Percentiles rank a stretch among this genome's conserved stretches.
Evolutionary conservation across 2,113 vertebrate species (phyloP).

Genomic region (Mastomys natalensis): DNA sequence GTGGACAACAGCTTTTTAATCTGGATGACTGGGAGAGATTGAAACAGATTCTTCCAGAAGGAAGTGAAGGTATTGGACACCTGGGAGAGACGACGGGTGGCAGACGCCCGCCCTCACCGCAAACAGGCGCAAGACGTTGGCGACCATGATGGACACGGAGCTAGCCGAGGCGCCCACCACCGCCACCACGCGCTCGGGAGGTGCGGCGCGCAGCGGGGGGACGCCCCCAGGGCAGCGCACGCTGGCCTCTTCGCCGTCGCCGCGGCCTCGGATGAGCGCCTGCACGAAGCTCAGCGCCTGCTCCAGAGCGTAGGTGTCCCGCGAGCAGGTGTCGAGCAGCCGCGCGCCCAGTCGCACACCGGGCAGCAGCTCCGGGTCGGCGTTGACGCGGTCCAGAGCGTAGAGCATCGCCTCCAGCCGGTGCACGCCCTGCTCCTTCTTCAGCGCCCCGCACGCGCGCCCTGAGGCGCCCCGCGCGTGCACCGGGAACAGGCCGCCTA

Average conservation of each 20-base stretch:
- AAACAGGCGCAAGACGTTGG: slow-evolving; percentile 94
- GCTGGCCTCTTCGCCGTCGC: slow-evolving; percentile 87
- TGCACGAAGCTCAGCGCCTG: slow-evolving; percentile 96
- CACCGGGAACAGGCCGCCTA: slow-evolving; percentile 94
- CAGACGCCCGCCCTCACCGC: slow-evolving; percentile 81
- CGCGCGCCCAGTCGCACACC: slow-evolving; percentile 94
- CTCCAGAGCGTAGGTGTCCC: slow-evolving; percentile 95
- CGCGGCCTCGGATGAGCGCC: slow-evolving; percentile 91
- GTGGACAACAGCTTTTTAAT: not conserved
- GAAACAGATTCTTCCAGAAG: not conserved
- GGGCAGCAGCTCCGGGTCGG: slow-evolving; percentile 92
- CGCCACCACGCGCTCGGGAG: slow-evolving; percentile 91
- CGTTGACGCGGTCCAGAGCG: slow-evolving; percentile 94
- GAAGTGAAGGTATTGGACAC: not conserved
- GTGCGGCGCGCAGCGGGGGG: slow-evolving; percentile 90
- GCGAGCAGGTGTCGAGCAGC: slow-evolving; percentile 94
- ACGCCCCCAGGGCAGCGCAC: slow-evolving; percentile 91
- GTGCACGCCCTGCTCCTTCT: slow-evolving; percentile 95
- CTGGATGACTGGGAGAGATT: not conserved
- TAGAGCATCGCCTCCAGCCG: slow-evolving; percentile 96
- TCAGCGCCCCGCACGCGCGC: slow-evolving; percentile 91
- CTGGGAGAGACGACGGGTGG: accelerated
- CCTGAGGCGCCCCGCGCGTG: slow-evolving; percentile 92
- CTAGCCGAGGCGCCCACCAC: slow-evolving; percentile 95
- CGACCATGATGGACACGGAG: slow-evolving; percentile 94